Evolutionary conservation across 2,888 invertebrate genomes (phyloP), one percentile per base, ranked within the genome.

Genomic region (Taphrorychus bicolor): DNA sequence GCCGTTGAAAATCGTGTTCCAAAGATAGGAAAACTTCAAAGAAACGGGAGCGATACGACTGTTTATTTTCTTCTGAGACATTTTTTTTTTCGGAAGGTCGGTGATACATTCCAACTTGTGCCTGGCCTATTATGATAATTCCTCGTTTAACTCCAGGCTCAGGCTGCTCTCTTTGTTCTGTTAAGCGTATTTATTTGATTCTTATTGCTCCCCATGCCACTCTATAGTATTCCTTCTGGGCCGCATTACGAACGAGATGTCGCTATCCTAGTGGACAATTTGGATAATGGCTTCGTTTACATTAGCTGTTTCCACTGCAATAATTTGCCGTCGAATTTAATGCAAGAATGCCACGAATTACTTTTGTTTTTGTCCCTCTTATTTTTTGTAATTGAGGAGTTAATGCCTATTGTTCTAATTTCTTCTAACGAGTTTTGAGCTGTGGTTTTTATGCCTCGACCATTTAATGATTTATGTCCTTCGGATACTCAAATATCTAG

Each of bases 1-100:
- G 66, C 60, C 56, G 54, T 59, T 60, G 32, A 66, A 66, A 54
- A 60, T 66, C 60, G 60, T 66, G 66, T 66, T 66, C 56, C 56
- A 24, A 59, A 66, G 56, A 66, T 60, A 66, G 59, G 66, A 66
- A 60, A 66, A 52, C 41, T 40, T 42, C 54, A 66, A 59, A 53
- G 53, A 65, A 53, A 18, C 58, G 59, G 48, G 62, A 32, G 11
- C 7, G 32, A 11, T 32, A 7, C 32, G 11, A 32, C 32, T 32
- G 32, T 32, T 32, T 32, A 32, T 32, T 11, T 9, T 11, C 11
- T 32, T 11, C 32, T n/a, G n/a, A n/a, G n/a, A n/a, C n/a, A n/a
- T n/a, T n/a, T n/a, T n/a, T n/a, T n/a, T n/a, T n/a, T n/a, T n/a
- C n/a, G n/a, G n/a, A n/a, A n/a, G n/a, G n/a, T n/a, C n/a, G n/a